Evolutionary conservation across 2,797 vertebrate species (phyloP).

Genomic region (Lagorchestes hirsutus): DNA sequence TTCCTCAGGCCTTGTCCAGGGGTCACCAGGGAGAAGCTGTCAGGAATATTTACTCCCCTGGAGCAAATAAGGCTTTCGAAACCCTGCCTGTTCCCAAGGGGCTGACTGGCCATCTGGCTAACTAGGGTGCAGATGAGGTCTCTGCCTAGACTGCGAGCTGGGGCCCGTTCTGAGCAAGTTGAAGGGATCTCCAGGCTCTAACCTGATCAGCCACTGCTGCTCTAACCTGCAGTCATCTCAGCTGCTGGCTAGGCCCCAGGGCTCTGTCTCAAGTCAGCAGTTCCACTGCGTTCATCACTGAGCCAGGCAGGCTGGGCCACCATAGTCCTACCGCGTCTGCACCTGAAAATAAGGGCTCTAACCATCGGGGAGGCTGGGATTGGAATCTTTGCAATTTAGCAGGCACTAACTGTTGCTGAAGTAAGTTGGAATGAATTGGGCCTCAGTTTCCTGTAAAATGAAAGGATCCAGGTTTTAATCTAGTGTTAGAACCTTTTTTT

Average conservation of each 20-base stretch:
- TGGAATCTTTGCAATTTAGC: background rate
- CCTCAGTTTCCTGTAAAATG: background rate
- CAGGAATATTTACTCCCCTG: constrained; percentile 38
- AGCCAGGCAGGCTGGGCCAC: background rate
- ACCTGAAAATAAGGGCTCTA: background rate
- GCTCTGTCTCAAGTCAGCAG: background rate
- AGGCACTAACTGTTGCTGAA: background rate
- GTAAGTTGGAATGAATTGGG: background rate
- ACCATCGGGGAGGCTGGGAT: background rate
- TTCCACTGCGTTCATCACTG: background rate
- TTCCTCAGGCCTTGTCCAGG: constrained; percentile 23
- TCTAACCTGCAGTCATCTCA: background rate
- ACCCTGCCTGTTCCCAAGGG: background rate
- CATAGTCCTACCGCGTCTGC: background rate
- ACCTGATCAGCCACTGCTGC: background rate
- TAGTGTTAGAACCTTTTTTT: background rate
- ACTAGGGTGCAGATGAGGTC: background rate
- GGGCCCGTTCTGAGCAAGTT: background rate
- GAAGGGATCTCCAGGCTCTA: constrained; percentile 7
- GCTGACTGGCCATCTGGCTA: background rate
- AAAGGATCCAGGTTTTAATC: background rate
- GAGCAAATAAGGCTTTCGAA: background rate
- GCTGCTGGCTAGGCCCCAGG: background rate
- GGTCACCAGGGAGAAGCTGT: constrained; percentile 36
- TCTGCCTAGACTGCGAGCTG: background rate